Conservation (phyloP, 1,140 invertebrate genomes). For the Meloidogyne exigua region DNA sequence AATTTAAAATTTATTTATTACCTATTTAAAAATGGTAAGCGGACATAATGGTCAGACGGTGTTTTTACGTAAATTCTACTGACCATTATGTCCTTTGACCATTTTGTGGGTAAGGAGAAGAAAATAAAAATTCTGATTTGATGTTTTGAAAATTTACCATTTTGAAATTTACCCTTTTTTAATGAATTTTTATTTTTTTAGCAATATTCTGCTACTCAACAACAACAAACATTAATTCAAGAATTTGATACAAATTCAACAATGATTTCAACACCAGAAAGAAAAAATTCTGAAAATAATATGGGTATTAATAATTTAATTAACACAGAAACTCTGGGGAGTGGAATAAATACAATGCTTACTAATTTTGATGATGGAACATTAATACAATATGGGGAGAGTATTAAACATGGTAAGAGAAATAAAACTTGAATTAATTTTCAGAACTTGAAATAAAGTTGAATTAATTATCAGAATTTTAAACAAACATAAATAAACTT, state of each 20-base stretch:
- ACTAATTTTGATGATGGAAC: constrained; percentile 41
- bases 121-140: background rate
- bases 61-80: no score
- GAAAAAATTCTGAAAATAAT: constrained; percentile 1
- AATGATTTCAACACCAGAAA: constrained; percentile 8
- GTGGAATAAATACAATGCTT: background rate
- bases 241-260: constrained; percentile 19
- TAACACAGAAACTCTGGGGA: background rate
- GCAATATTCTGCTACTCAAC: constrained; percentile 5
- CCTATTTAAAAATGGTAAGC: no score
- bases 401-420: background rate
- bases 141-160: no score
- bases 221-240: background rate
- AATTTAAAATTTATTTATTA: no score
- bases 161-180: no score
- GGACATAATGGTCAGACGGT: no score
- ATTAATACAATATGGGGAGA: constrained; percentile 38
- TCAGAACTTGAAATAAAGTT: background rate
- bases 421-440: background rate
- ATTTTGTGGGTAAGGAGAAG: no score
- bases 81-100: no score
- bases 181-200: constrained; percentile 6
- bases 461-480: constrained; percentile 19
- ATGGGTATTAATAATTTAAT: background rate
- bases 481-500: background rate